Evolutionary conservation across 2,797 vertebrate genomes (phyloP), one percentile per base, ranked within the genome.

Genomic region (Ctenopoma kingsleyae): DNA sequence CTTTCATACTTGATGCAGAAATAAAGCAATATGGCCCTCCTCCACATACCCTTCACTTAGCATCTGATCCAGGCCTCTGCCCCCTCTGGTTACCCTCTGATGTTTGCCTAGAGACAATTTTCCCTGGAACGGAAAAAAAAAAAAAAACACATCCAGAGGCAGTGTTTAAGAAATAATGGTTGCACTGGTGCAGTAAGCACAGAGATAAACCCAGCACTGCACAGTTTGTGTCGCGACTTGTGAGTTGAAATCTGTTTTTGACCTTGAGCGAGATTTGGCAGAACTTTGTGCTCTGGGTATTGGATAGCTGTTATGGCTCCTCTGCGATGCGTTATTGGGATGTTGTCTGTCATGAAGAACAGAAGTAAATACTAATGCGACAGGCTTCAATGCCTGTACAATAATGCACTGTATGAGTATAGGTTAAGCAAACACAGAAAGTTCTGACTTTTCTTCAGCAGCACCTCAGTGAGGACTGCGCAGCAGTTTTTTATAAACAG

Each of bases 231-330:
- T 80, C 76, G 57, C 81, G 66, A 74, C 80, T 73, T 62, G 16
- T 5, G 51, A 71, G 73, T 81, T 85, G 67, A 79, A 70, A 76
- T 85, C 53, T 46, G 66, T 61, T 49, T 75, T 23, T 88, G 89
- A 91, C 91, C 89, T 87, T 90, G 81, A 75, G 55, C 55, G 69
- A 70, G 74, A 78, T 80, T 81, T 82, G 85, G 84, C 79, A 86
- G 78, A 67, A 83, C 70, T 84, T 75, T 65, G 62, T 53, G 70
- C 76, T 76, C 46, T 36, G 72, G 67, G 81, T 71, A 66, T 78
- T 77, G 78, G 50, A 67, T 50, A 48, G 75, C 52, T 72, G 56
- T 75, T 84, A 56, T n/a, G 52, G 71, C 58, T 82, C 70, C 62
- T 65, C 69, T 70, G 40, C 15, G 62, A 61, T 47, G 46, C 36